Base-by-base conservation (phyloP, 1,140 invertebrate species). In the Gryon sp. region DNA sequence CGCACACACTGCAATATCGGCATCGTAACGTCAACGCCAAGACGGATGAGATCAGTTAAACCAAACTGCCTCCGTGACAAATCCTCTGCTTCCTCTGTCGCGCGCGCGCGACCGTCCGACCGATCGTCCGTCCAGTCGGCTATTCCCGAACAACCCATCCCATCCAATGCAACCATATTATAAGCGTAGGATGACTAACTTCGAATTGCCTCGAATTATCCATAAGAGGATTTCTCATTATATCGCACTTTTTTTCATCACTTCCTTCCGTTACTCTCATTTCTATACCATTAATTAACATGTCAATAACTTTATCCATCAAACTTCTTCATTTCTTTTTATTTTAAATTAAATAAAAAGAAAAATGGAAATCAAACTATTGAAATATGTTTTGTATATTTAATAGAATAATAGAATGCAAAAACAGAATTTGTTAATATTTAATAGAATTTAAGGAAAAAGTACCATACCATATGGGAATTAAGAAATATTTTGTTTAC, bases 21-120 rank as follows among this genome's bases (percentile, higher is more conserved):
- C 79, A 53, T 65, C 74, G 78, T 72, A 70, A 75, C 78, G 80
- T 76, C 76, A 75, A 76, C 82, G 80, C 82, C 80, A 86, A 86
- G 86, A 87, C 86, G 86, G 85, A 87, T 88, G 85, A 86, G 84
- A 88, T 86, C 86, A 86, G 84, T 88, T 87, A 88, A 88, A 87
- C 83, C 82, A 86, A 86, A 87, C 86, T 86, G 82, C 82, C 81
- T 84, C 84, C 84, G 83, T 85, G 86, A 86, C 85, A 87, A 87
- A 87, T 86, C 85, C 83, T 84, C 85, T 78, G 82, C 76, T 86
- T 87, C 84, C 84, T 86, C 81, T 86, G 82, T 81, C 77, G 74
- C 83, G 55, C 40, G 52, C 55, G 40, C n/a, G 6, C 18, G 41
- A 12, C n/a, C 46, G 48, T 11, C 40, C 9, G 14, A 16, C 41